Conservation (phyloP, 2,113 vertebrate species). For the Eretmochelys imbricata region DNA sequence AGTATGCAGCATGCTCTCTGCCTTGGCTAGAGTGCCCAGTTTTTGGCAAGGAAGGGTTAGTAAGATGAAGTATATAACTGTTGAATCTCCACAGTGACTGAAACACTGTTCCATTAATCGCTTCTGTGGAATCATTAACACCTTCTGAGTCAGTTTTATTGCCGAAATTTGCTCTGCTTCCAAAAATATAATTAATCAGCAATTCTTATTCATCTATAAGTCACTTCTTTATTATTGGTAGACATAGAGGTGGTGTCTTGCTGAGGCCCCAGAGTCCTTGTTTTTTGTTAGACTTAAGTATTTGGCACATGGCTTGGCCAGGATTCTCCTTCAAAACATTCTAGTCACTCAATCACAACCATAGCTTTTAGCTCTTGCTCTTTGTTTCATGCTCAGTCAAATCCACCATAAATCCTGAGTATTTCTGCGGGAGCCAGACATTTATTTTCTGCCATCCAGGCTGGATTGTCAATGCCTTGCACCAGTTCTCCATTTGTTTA, state of each 20-base stretch:
- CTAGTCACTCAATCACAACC: not conserved
- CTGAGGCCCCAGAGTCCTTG: not conserved
- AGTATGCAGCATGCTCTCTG: not conserved
- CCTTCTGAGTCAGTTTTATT: not conserved
- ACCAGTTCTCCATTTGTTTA: not conserved
- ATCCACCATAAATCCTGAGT: not conserved
- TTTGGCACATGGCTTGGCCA: not conserved
- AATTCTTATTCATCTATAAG: not conserved
- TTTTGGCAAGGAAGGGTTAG: not conserved
- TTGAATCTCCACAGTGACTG: not conserved
- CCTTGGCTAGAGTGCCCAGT: not conserved
- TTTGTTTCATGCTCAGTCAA: not conserved
- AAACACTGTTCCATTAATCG: not conserved
- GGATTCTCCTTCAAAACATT: not conserved
- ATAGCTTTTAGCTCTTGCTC: not conserved
- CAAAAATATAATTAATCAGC: not conserved
- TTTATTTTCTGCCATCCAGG: not conserved
- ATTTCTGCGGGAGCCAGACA: not conserved
- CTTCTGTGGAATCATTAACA: not conserved
- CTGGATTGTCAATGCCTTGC: not conserved
- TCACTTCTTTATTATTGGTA: not conserved
- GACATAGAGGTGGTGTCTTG: not conserved
- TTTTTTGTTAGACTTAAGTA: not conserved
- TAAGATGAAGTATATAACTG: not conserved
- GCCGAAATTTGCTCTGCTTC: not conserved